A percentile compares a stretch with the other conserved stretches of the same genome.
phyloP scores from a whole-genome alignment of 2,113 vertebrate species.

The Heloderma charlesbogerti region DNA sequence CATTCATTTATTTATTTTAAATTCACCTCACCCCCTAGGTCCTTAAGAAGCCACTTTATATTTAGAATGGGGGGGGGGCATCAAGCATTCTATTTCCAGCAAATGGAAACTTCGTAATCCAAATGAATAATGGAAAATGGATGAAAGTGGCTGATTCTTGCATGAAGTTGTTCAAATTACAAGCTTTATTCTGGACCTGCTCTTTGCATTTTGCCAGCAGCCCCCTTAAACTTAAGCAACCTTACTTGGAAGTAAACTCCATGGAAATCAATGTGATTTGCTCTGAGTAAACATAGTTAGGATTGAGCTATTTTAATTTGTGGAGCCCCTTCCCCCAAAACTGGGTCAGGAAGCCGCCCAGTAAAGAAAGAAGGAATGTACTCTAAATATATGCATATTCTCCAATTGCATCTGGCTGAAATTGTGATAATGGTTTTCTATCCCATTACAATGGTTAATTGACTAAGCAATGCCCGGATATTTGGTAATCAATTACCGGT shows the following conservation, averaged over 20 bases:
- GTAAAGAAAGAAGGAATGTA: neutral
- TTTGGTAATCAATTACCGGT: too few relatives aligned
- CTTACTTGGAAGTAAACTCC: neutral
- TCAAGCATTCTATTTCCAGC: neutral
- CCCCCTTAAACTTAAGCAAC: neutral
- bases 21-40: neutral
- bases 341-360: too few relatives aligned
- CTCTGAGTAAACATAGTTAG: neutral
- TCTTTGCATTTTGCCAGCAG: neutral
- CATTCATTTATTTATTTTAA: conserved; percentile 17
- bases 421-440: neutral
- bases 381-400: neutral
- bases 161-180: neutral
- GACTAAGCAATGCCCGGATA: neutral
- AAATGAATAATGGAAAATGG: neutral
- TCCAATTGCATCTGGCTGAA: neutral
- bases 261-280: neutral
- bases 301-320: neutral
- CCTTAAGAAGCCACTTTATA: conserved; percentile 2
- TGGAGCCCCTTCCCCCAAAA: too few relatives aligned
- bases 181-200: neutral
- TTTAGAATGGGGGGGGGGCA: neutral
- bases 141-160: neutral
- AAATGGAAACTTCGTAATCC: neutral
- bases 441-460: neutral